These are phyloP conservation scores for Fistularia commersonii DNA, from an alignment of 2,797 vertebrate genomes.

Conservation along the genomic window DNA sequence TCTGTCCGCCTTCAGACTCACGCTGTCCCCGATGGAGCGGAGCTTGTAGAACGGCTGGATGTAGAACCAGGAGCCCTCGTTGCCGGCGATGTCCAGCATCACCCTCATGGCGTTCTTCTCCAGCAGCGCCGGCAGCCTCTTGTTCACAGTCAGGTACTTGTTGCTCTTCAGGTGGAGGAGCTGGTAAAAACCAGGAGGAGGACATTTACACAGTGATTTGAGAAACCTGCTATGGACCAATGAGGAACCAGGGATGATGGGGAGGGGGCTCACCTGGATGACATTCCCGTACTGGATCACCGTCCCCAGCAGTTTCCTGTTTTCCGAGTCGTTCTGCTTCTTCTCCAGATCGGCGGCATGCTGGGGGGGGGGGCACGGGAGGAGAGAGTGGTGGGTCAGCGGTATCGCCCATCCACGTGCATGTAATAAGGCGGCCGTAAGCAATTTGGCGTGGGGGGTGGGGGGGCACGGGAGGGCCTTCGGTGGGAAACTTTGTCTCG, in stretches of 20 bases:
- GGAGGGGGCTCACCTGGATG: slow-evolving; percentile 82
- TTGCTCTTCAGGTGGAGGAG: slow-evolving; percentile 97
- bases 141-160: slow-evolving; percentile 98
- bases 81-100: slow-evolving; percentile 93
- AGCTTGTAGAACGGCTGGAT: slow-evolving; percentile 98
- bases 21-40: slow-evolving; percentile 94
- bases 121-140: slow-evolving; percentile 90
- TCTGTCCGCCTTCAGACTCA: no score
- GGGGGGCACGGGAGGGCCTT: no score
- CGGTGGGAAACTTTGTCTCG: slow-evolving; percentile 23
- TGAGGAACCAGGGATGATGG: not conserved
- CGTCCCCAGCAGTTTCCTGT: slow-evolving; percentile 91
- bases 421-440: no score
- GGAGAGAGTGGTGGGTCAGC: not conserved
- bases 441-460: no score
- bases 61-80: slow-evolving; percentile 99
- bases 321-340: slow-evolving; percentile 97
- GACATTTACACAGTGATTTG: not conserved
- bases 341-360: slow-evolving; percentile 97
- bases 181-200: slow-evolving; percentile 62
- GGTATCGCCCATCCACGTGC: no score
- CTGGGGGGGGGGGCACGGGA: slow-evolving; percentile 61
- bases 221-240: not conserved
- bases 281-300: slow-evolving; percentile 96
- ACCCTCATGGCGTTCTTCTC: slow-evolving; percentile 99